Base-by-base conservation (phyloP, 2,888 invertebrate species). In the Erebia aethiops region DNA sequence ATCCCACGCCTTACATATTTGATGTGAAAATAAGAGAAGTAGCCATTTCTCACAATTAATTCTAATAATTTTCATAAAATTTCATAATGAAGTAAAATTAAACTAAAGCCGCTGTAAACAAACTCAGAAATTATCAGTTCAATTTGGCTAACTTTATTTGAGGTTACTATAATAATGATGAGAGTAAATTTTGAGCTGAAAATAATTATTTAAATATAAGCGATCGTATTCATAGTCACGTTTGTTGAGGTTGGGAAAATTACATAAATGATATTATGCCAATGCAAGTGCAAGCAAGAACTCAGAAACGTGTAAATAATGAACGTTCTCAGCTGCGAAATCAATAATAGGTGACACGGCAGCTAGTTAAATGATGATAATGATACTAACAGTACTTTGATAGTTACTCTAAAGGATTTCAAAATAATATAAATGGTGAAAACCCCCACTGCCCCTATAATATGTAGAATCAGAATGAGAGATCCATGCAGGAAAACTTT, bases 241-340 rank as follows among this genome's bases (percentile, higher is more conserved):
- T 56, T 56, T 21, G 13, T 18, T 56, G 21, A 9, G 16, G 52
- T n/a, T 46, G 46, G 46, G n/a, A 9, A 52, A 58, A 35, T 58
- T 21, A 35, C 35, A 58, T n/a, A 9, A 58, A n/a, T 26, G 46
- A 35, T 35, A 35, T 35, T 35, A 35, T 35, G 35, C 35, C 13
- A 46, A 46, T 46, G n/a, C 13, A 61, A 61, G 11, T 46, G 16
- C 35, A 46, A 7, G 51, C 7, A 13, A 13, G 14, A 70, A 75
- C 75, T 65, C 71, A 69, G 67, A 73, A 75, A 76, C 74, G 76
- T 76, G 74, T 76, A 77, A 76, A 78, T 75, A 76, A 77, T 75
- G 76, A 77, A 72, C 75, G 75, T 74, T 76, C 66, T 67, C 52
- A 61, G 58, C 61, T 72, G 41, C 60, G 67, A 71, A 72, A 79